Conservation (phyloP, 2,797 vertebrate species). For the Micromesistius poutassou region DNA sequence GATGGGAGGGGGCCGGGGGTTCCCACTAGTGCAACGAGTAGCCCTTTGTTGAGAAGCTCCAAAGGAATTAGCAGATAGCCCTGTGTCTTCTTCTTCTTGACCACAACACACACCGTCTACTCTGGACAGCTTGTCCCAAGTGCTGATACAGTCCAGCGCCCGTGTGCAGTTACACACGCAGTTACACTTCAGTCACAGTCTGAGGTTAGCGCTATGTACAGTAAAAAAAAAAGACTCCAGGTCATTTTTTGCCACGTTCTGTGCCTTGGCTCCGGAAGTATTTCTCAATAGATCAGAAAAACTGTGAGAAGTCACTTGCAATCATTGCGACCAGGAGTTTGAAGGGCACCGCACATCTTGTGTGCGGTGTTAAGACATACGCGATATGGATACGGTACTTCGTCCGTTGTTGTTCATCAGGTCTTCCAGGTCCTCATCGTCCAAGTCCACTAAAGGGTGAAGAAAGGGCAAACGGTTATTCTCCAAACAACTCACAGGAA, state of each 20-base stretch:
- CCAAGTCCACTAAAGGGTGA: conserved; percentile 69
- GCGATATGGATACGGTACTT: conserved; percentile 71
- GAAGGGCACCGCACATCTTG: conserved; percentile 59
- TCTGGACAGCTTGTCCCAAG: conserved; percentile 18
- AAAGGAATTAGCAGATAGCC: conserved; percentile 22
- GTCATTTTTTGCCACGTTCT: not conserved
- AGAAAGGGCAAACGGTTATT: conserved; percentile 15
- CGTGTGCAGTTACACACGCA: conserved; percentile 39
- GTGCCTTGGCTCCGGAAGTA: not conserved
- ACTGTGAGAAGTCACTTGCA: conserved; percentile 44
- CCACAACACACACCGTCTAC: conserved; percentile 26
- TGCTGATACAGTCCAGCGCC: conserved; percentile 36
- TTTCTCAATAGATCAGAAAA: not conserved
- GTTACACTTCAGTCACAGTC: conserved; percentile 59
- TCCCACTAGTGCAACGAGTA: conserved; percentile 52
- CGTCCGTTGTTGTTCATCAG: conserved; percentile 79
- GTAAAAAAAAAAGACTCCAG: conserved; percentile 57
- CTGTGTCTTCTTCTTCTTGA: not conserved
- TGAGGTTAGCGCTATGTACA: conserved; percentile 56
- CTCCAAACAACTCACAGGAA: not conserved
- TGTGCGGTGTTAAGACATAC: conserved; percentile 69
- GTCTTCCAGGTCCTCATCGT: conserved; percentile 77
- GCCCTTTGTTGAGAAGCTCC: conserved; percentile 58
- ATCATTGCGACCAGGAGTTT: conserved; percentile 47
- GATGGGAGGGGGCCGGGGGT: not conserved